Conservation (phyloP, 2,797 vertebrate genomes). For the Coreius guichenoti region DNA sequence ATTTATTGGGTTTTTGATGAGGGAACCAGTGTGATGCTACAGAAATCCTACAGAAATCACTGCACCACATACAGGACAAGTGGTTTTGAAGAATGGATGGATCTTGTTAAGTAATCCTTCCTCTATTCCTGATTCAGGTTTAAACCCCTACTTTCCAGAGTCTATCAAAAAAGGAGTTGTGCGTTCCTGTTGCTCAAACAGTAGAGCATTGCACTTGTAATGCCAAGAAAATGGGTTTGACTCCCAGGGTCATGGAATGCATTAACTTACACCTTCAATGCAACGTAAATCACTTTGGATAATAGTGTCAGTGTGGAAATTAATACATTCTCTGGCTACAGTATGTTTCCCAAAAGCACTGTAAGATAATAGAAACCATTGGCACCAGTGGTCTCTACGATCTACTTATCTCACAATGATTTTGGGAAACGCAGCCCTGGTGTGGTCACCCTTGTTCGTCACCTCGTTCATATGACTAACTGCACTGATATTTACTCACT, state of each 20-base stretch:
- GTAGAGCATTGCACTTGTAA: background rate
- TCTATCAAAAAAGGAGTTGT: background rate
- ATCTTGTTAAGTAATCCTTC: background rate
- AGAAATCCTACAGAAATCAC: background rate
- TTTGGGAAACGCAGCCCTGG: constrained; percentile 58
- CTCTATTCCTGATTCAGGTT: background rate
- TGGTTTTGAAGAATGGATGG: background rate
- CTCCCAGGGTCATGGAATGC: background rate
- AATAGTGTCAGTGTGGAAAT: background rate
- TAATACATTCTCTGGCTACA: background rate
- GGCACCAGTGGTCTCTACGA: background rate
- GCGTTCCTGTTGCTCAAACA: background rate
- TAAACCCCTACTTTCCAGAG: background rate
- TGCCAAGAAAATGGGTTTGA: background rate
- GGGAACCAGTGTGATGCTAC: background rate
- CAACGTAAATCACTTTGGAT: background rate
- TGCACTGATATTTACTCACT: constrained; percentile 52
- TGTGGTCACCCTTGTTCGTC: constrained; percentile 60
- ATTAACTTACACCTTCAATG: background rate
- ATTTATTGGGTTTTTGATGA: background rate
- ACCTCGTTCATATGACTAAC: constrained; percentile 52
- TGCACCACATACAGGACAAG: background rate
- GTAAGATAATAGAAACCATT: background rate
- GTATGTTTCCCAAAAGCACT: background rate
- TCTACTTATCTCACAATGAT: background rate